phyloP scores from a whole-genome alignment of 2,888 invertebrate genomes.

The Pristionchus maxplancki region DNA sequence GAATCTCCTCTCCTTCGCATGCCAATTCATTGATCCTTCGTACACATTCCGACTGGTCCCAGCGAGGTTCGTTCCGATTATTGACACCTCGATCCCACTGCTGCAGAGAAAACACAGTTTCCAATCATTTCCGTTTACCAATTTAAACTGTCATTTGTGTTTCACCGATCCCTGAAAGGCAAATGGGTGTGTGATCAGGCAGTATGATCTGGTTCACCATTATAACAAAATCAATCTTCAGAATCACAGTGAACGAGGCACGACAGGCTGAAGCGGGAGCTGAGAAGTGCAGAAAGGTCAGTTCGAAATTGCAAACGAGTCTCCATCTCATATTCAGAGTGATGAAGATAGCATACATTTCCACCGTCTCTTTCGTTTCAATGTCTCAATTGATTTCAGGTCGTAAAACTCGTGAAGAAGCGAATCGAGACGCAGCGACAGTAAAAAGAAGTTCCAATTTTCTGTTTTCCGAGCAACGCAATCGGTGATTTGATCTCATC shows the following conservation, averaged over 20 bases:
- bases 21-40: constrained; percentile 72
- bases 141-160: no score
- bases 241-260: constrained; percentile 73
- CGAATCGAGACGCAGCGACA: constrained; percentile 43
- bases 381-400: constrained; percentile 48
- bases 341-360: no score
- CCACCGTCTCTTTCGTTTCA: no score
- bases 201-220: background rate
- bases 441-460: background rate
- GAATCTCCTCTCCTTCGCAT: constrained; percentile 72
- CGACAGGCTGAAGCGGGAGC: constrained; percentile 74
- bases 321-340: no score
- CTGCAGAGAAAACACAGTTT: no score
- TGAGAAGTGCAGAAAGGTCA: constrained; percentile 74
- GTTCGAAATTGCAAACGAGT: background rate
- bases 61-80: constrained; percentile 58
- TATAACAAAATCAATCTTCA: constrained; percentile 23
- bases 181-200: no score
- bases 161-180: background rate
- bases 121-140: no score
- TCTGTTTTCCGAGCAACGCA: background rate
- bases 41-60: constrained; percentile 70
- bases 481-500: constrained; percentile 33
- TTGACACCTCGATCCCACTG: background rate
- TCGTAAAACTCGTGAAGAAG: constrained; percentile 65